phyloP scores from a whole-genome alignment of 2,888 invertebrate genomes.

The Drosophila acutilabella region DNA sequence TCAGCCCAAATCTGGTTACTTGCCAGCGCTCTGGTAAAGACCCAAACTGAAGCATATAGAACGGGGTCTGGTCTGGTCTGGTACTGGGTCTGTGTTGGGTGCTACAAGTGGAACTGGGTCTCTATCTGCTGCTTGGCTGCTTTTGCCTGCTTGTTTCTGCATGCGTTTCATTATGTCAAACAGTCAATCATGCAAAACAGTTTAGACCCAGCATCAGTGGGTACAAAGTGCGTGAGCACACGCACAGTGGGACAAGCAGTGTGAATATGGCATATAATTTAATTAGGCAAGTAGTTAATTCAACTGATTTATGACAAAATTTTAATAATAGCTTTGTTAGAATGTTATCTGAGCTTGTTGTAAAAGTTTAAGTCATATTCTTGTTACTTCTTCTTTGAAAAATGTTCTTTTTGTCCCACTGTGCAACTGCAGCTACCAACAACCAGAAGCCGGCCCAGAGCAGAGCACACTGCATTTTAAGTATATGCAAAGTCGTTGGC shows the following conservation, averaged over 20 bases:
- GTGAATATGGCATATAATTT: background rate
- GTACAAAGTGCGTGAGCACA: constrained; percentile 43
- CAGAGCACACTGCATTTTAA: constrained; percentile 61
- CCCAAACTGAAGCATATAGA: background rate
- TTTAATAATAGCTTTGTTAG: too few relatives aligned
- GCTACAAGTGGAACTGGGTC: constrained; percentile 1
- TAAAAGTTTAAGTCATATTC: too few relatives aligned
- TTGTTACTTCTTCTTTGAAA: background rate
- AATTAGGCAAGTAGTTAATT: too few relatives aligned
- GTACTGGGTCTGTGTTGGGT: background rate
- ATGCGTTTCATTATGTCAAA: constrained; percentile 79
- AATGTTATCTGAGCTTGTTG: too few relatives aligned
- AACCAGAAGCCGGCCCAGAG: constrained; percentile 25
- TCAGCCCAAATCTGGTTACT: constrained; percentile 57
- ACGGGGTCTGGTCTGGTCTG: background rate
- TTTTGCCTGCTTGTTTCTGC: constrained; percentile 57
- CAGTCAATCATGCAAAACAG: constrained; percentile 79
- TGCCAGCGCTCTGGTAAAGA: constrained; percentile 33
- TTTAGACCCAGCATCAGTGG: constrained; percentile 57
- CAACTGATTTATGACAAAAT: too few relatives aligned
- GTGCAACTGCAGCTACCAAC: constrained; percentile 14
- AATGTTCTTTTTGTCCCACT: background rate
- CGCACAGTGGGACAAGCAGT: constrained; percentile 47
- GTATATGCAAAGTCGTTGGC: constrained; percentile 69
- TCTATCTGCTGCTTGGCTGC: constrained; percentile 18